These are phyloP conservation scores for Vanessa cardui DNA, from an alignment of 2,888 invertebrate species.

Conservation along the genomic window DNA sequence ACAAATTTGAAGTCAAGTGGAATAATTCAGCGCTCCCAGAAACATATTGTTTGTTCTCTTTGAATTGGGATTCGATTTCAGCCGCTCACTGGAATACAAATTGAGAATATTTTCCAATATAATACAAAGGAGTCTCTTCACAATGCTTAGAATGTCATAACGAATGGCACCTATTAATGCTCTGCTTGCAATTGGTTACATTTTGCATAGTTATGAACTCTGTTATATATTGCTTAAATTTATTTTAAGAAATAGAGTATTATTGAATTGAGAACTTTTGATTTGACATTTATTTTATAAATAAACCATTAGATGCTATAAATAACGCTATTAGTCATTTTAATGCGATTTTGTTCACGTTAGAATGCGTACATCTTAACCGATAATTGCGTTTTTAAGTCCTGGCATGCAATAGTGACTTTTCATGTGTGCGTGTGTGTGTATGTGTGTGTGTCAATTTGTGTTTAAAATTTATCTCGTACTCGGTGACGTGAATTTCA, in stretches of 20 bases:
- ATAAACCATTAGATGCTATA: too few relatives aligned
- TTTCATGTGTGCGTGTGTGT: too few relatives aligned
- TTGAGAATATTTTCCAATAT: conserved; percentile 8
- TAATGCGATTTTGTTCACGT: too few relatives aligned
- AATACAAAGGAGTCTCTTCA: conserved; percentile 1
- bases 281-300: too few relatives aligned
- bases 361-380: too few relatives aligned
- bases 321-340: too few relatives aligned
- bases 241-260: neutral
- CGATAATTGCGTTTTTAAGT: too few relatives aligned
- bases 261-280: too few relatives aligned
- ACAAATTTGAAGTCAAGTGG: conserved; percentile 23
- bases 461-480: too few relatives aligned
- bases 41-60: conserved; percentile 29
- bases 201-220: neutral
- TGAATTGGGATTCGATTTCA: conserved; percentile 24
- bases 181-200: neutral
- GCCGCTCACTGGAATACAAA: conserved; percentile 28
- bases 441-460: too few relatives aligned
- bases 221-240: neutral
- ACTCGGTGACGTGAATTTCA: too few relatives aligned
- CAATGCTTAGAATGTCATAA: conserved; percentile 6
- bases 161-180: conserved; percentile 5
- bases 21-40: conserved; percentile 31
- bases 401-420: too few relatives aligned